Percentiles rank a stretch among this genome's conserved stretches.
Evolutionary conservation across 2,888 invertebrate species (phyloP).

Genomic region (Agonum fuliginosum): DNA sequence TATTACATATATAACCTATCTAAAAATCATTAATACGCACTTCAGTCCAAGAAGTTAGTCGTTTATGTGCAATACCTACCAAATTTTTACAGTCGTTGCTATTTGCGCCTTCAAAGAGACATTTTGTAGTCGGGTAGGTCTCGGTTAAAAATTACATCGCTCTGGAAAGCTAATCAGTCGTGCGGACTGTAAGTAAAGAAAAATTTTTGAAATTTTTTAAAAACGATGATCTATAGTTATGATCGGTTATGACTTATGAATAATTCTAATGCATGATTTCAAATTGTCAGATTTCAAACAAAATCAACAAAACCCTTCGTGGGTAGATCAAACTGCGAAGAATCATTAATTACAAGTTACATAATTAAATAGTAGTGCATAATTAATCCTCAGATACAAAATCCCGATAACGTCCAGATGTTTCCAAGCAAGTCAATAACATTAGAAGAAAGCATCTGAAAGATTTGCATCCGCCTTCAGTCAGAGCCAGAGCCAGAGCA

Average conservation of each 20-base stretch:
- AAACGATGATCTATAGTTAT: constrained; percentile 5
- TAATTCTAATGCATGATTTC: constrained; percentile 3
- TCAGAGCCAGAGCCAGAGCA: not conserved
- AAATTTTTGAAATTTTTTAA: too few species aligned
- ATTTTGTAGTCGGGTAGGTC: too few species aligned
- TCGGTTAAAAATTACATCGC: too few species aligned
- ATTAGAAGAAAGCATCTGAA: constrained; percentile 32
- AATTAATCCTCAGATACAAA: constrained; percentile 33
- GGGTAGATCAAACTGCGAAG: constrained; percentile 1
- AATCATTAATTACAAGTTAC: constrained; percentile 34
- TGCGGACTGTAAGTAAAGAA: too few species aligned
- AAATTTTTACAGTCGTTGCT: too few species aligned
- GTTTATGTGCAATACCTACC: too few species aligned
- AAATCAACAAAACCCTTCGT: constrained; percentile 6
- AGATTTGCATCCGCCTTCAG: constrained; percentile 39
- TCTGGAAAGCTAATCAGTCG: too few species aligned
- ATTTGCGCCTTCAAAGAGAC: too few species aligned
- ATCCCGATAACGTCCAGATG: constrained; percentile 31
- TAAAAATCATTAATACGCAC: too few species aligned
- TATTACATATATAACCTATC: too few species aligned
- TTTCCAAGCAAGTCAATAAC: constrained; percentile 44
- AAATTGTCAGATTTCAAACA: constrained; percentile 7
- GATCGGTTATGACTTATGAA: not conserved
- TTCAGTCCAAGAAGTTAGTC: too few species aligned
- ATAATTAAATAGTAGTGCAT: constrained; percentile 50